phyloP scores from a whole-genome alignment of 2,113 vertebrate species.

The Poeciliopsis retropinna region DNA sequence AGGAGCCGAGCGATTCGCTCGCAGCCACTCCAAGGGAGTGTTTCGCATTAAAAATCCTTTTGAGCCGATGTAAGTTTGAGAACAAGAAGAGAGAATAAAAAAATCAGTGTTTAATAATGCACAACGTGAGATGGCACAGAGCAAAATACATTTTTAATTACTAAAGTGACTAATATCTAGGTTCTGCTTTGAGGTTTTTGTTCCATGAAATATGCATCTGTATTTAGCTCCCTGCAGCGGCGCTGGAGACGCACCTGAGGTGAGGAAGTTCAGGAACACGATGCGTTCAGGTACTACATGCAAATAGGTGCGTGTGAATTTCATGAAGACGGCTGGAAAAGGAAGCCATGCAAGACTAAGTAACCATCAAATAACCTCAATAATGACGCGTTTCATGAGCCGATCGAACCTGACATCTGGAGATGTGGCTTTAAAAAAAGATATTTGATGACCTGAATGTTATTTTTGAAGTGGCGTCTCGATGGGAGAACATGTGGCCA shows the following conservation, averaged over 20 bases:
- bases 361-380: conserved; percentile 33
- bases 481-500: conserved; percentile 12
- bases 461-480: background rate
- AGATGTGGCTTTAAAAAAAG: conserved; percentile 3
- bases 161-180: conserved; percentile 99
- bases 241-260: conserved; percentile 77
- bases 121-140: conserved; percentile 90
- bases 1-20: conserved; percentile 89
- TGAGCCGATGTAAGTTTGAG: conserved; percentile 94
- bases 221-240: conserved; percentile 90
- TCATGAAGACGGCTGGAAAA: conserved; percentile 17
- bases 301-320: conserved; percentile 51
- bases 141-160: conserved; percentile 99
- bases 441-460: conserved; percentile 4
- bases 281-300: conserved; percentile 86
- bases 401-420: conserved; percentile 12
- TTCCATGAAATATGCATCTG: conserved; percentile 98
- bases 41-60: conserved; percentile 98
- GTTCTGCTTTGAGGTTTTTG: conserved; percentile 99
- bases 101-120: conserved; percentile 98
- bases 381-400: conserved; percentile 11
- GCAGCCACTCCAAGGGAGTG: conserved; percentile 87
- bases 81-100: conserved; percentile 51
- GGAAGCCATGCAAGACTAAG: conserved; percentile 46
- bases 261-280: conserved; percentile 44